phyloP scores from a whole-genome alignment of 2,113 vertebrate species.

The Burhinus oedicnemus region DNA sequence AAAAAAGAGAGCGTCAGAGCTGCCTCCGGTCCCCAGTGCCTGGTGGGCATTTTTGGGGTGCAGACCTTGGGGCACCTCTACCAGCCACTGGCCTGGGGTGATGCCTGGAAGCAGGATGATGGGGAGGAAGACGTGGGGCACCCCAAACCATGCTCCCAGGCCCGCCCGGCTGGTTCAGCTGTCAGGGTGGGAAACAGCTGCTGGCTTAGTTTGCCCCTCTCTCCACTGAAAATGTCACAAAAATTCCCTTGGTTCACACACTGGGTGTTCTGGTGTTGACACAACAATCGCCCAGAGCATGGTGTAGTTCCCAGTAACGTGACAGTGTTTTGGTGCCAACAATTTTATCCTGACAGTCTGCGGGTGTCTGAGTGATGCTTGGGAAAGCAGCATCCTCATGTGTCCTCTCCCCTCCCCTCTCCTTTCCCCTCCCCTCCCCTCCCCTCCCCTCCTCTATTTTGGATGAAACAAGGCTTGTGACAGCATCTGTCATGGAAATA shows the following conservation, averaged over 20 bases:
- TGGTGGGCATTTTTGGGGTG: background rate
- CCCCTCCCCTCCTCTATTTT: too few species aligned
- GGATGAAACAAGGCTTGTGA: background rate
- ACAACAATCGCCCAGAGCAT: fast-evolving
- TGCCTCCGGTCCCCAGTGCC: background rate
- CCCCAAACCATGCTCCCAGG: too few species aligned
- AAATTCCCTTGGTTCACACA: background rate
- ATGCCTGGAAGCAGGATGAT: background rate
- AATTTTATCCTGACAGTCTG: background rate
- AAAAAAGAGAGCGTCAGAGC: fast-evolving
- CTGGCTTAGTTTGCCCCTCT: background rate
- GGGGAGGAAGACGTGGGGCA: background rate
- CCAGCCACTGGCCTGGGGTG: background rate
- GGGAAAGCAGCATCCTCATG: fast-evolving
- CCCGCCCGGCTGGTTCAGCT: background rate
- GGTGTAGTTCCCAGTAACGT: background rate
- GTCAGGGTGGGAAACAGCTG: background rate
- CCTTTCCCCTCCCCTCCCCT: too few species aligned
- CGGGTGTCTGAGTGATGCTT: fast-evolving
- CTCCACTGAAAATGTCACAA: background rate
- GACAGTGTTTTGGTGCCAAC: background rate
- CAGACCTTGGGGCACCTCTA: background rate
- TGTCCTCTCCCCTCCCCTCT: background rate
- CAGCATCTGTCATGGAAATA: background rate
- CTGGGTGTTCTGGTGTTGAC: background rate